Evolutionary conservation across 2,113 vertebrate genomes (phyloP).

Genomic region (Hepsetus odoe): DNA sequence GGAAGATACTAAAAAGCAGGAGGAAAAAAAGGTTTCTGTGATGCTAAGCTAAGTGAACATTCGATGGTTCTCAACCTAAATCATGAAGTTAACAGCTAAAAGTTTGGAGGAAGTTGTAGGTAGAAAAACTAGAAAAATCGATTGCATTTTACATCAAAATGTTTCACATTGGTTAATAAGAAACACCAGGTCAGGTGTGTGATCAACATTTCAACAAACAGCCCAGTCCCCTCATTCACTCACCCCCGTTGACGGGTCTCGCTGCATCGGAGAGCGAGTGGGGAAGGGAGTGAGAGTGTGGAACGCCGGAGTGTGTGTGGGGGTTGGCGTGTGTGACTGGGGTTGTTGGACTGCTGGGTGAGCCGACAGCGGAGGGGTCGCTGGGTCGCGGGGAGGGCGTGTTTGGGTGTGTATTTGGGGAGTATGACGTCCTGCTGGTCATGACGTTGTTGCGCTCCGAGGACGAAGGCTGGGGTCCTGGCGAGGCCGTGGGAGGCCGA

Average conservation of each 20-base stretch:
- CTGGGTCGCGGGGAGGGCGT: conserved; percentile 22
- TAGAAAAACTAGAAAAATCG: no score
- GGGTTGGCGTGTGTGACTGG: conserved; percentile 57
- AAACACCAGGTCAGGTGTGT: no score
- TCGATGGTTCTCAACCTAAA: no score
- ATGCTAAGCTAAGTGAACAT: no score
- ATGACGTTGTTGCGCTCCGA: conserved; percentile 73
- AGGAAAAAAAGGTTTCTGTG: not conserved
- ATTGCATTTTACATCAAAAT: no score
- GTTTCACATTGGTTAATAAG: no score
- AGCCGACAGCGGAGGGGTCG: conserved; percentile 66
- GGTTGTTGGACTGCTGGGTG: conserved; percentile 36
- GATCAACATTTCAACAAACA: no score
- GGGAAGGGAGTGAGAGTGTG: conserved; percentile 68
- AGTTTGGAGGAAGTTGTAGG: no score
- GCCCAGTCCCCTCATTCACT: no score
- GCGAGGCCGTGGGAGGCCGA: conserved; percentile 55
- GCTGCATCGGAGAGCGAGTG: conserved; percentile 69
- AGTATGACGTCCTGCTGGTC: conserved; percentile 65
- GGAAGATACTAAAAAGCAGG: conserved; percentile 68
- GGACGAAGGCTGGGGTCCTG: conserved; percentile 57
- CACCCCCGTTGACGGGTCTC: conserved; percentile 76
- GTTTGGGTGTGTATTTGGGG: conserved; percentile 64
- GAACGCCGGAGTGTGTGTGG: not conserved
- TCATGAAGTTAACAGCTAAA: no score